Evolutionary conservation across 2,113 vertebrate species (phyloP).

Genomic region (Phrynocephalus versicolor): DNA sequence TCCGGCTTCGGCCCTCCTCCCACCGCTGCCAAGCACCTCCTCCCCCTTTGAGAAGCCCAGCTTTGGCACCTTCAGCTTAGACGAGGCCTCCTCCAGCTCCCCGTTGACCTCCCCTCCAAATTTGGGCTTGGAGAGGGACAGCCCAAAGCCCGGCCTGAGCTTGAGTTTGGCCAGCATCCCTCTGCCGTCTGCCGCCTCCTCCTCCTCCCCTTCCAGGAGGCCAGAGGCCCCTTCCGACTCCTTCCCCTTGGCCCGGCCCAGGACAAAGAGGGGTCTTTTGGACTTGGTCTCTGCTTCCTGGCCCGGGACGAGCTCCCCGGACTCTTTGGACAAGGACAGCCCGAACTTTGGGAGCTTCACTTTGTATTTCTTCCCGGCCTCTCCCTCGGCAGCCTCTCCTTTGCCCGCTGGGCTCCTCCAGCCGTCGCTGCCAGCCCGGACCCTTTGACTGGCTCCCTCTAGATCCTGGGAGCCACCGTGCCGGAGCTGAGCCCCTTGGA

Average conservation of each 20-base stretch:
- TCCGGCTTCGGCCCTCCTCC: conserved; percentile 49
- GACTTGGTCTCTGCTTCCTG: conserved; percentile 15
- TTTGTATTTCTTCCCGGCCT: conserved; percentile 37
- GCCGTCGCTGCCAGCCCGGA: not conserved
- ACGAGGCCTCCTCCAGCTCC: conserved; percentile 36
- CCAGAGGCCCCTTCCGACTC: conserved; percentile 12
- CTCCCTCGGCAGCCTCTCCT: conserved; percentile 60
- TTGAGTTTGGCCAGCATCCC: conserved; percentile 70
- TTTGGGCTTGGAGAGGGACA: conserved; percentile 65
- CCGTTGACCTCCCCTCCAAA: conserved; percentile 34
- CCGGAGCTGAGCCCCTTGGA: conserved; percentile 24
- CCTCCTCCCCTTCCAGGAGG: conserved; percentile 32
- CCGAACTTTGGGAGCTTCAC: conserved; percentile 82
- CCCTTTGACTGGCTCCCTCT: not conserved
- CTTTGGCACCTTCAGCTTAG: conserved; percentile 72
- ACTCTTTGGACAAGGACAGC: conserved; percentile 71
- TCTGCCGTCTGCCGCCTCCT: conserved; percentile 46
- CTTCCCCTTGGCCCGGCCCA: conserved; percentile 69
- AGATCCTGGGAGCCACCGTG: conserved; percentile 29
- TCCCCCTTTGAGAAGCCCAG: conserved; percentile 73
- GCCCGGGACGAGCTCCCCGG: not conserved
- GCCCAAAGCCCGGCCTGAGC: conserved; percentile 71
- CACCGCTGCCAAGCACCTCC: conserved; percentile 41
- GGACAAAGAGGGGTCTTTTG: conserved; percentile 74
- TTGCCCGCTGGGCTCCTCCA: conserved; percentile 70